These are phyloP conservation scores for human DNA, from an alignment of 2,113 vertebrate genomes.

Conservation along the genomic window DNA sequence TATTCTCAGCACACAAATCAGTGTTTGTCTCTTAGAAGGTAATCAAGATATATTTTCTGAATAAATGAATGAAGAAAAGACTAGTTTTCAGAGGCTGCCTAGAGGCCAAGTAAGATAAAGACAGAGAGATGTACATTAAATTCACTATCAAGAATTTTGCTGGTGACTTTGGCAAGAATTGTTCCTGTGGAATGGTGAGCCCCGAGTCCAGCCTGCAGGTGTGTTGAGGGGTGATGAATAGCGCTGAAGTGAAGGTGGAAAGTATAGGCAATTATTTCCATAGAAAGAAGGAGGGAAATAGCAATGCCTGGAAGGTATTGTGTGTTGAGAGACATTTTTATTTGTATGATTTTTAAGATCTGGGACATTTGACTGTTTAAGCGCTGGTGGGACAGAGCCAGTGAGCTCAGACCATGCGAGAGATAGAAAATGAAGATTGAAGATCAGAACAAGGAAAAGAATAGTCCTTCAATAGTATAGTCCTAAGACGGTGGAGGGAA, in stretches of 20 bases:
- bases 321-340: not conserved
- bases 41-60: not conserved
- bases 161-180: not conserved
- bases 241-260: not conserved
- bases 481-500: not conserved
- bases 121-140: not conserved
- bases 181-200: not conserved
- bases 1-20: not conserved
- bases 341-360: not conserved
- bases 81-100: not conserved
- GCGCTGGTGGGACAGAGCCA: not conserved
- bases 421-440: not conserved
- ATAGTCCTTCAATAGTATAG: not conserved
- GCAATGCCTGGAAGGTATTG: not conserved
- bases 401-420: not conserved
- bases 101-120: not conserved
- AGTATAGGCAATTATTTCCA: not conserved
- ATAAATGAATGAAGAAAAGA: not conserved
- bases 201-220: not conserved
- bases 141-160: not conserved
- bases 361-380: not conserved
- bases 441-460: not conserved
- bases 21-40: not conserved
- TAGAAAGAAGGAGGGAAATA: not conserved
- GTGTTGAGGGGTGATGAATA: not conserved